Conservation (phyloP, 2,113 vertebrate genomes). For the Raja brachyura region DNA sequence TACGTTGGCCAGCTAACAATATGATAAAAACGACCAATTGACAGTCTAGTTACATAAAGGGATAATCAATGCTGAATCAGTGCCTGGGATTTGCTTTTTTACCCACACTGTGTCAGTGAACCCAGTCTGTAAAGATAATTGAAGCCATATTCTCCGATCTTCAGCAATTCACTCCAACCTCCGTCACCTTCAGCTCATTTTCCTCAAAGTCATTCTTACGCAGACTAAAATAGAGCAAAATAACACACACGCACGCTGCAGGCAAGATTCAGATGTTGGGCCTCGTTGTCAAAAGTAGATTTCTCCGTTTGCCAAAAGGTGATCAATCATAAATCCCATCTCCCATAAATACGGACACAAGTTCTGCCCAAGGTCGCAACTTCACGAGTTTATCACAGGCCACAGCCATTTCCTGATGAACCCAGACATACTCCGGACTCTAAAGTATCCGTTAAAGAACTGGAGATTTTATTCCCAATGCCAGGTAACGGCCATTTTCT, state of each 20-base stretch:
- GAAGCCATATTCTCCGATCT: background rate
- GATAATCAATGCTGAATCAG: background rate
- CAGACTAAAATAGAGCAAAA: background rate
- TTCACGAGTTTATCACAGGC: background rate
- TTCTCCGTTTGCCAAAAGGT: background rate
- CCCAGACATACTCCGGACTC: too few relatives aligned
- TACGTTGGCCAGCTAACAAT: background rate
- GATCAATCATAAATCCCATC: background rate
- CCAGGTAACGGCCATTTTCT: too few relatives aligned
- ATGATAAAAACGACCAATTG: background rate
- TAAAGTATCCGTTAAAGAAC: background rate
- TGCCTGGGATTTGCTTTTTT: background rate
- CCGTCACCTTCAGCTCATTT: background rate
- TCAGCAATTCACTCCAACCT: background rate
- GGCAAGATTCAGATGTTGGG: background rate
- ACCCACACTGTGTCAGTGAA: background rate
- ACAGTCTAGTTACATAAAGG: background rate
- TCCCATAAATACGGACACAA: background rate
- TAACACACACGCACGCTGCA: background rate
- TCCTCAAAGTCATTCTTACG: background rate
- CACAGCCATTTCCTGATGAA: too few relatives aligned
- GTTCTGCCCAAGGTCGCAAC: background rate
- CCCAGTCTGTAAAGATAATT: background rate
- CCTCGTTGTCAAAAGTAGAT: background rate
- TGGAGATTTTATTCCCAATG: background rate